Base-by-base conservation (phyloP, 2,888 invertebrate species). In the Dendrolimus houi region DNA sequence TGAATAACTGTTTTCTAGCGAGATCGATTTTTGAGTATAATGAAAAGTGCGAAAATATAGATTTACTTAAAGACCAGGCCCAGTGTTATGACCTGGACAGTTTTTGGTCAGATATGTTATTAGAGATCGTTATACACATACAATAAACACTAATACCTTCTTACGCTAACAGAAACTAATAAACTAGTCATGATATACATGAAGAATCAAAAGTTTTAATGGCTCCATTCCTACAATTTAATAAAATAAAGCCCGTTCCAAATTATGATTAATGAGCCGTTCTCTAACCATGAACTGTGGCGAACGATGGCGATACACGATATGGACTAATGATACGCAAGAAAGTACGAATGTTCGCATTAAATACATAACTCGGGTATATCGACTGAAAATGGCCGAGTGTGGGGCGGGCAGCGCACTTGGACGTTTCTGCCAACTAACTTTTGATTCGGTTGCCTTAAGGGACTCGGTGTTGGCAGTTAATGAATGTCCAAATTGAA, bases 401-500 rank as follows among this genome's bases (percentile, higher is more conserved):
- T 1, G 12, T 47, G 47, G 9, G 9, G 9, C 9, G 47, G 47
- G 9, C 9, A 47, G 47, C 12, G 3, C 12, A 47, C 47, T 12
- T 47, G 29, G 29, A 29, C 47, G 47, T 9, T 9, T 12, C 47
- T 10, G 47, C 9, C 47, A 9, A 9, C 9, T 47, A 47, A 54
- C 54, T 54, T 70, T 65, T 67, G 65, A 67, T 69, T 62, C 58
- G 57, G 60, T 64, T 59, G 65, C 62, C 66, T 60, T 54, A 57
- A 55, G 64, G 66, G 61, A 62, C 62, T 58, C 59, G 56, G 59
- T 62, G 60, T 66, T 69, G 70, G 64, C 59, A 62, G 64, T 62
- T 66, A 64, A 66, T 69, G 59, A 69, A 69, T 59, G 59, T 55
- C 14, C 56, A 62, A 69, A 66, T 63, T 65, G 54, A 55, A 59